phyloP scores from a whole-genome alignment of 2,797 vertebrate species.

The Morelia viridis region DNA sequence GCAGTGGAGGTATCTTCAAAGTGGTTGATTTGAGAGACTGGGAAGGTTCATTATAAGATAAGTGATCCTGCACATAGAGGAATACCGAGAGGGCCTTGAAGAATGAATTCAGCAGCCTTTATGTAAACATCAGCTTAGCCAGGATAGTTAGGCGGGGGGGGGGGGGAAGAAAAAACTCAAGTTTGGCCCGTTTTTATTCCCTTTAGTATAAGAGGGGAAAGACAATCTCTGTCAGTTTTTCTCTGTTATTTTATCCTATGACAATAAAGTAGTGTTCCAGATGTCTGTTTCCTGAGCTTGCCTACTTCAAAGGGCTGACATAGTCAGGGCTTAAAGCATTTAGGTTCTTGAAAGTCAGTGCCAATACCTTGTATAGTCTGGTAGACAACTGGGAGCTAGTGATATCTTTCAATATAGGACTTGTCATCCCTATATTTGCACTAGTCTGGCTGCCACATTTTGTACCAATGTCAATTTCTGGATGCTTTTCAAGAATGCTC shows the following conservation, averaged over 20 bases:
- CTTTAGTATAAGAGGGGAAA: neutral
- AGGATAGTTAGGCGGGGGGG: neutral
- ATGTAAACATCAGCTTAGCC: neutral
- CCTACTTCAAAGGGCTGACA: neutral
- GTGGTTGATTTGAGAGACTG: neutral
- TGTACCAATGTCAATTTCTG: neutral
- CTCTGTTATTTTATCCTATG: neutral
- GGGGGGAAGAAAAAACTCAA: neutral
- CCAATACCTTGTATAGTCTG: neutral
- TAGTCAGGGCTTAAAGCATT: neutral
- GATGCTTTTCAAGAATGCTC: neutral
- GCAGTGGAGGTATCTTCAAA: neutral
- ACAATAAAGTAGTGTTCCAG: neutral
- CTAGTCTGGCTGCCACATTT: neutral
- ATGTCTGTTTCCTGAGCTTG: neutral
- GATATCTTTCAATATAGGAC: neutral
- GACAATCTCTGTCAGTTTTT: neutral
- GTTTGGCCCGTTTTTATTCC: neutral
- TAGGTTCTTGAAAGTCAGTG: neutral
- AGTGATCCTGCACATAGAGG: neutral
- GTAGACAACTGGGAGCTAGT: neutral
- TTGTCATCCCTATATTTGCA: neutral
- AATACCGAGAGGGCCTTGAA: neutral
- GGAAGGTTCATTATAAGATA: neutral
- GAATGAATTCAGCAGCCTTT: neutral